Evolutionary conservation across 2,797 vertebrate species (phyloP).

Genomic region (Typhlichthys subterraneus): DNA sequence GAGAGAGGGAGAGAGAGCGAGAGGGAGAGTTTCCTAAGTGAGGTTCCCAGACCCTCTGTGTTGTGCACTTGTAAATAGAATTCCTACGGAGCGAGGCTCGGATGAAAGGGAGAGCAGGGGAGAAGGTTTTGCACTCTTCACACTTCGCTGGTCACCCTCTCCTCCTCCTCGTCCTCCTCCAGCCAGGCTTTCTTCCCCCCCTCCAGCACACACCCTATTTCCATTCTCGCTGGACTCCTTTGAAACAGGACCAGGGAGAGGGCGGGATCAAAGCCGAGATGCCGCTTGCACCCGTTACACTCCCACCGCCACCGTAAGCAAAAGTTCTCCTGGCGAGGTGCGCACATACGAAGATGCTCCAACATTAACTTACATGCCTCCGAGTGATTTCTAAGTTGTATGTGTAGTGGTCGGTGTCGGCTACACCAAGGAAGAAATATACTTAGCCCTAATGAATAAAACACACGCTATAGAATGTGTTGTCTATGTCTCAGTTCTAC

Average conservation of each 20-base stretch:
- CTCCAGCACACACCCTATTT: slow-evolving; percentile 56
- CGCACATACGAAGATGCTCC: too few relatives aligned
- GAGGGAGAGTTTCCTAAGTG: background rate
- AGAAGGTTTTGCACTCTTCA: slow-evolving; percentile 86
- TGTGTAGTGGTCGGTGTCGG: too few relatives aligned
- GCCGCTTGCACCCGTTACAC: slow-evolving; percentile 40
- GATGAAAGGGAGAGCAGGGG: slow-evolving; percentile 69
- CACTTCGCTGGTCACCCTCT: slow-evolving; percentile 84
- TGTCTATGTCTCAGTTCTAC: too few relatives aligned
- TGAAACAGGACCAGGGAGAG: slow-evolving; percentile 87
- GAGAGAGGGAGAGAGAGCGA: background rate
- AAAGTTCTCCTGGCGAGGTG: too few relatives aligned
- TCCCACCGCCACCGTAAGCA: background rate
- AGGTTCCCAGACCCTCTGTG: background rate
- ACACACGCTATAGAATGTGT: too few relatives aligned
- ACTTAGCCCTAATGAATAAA: too few relatives aligned
- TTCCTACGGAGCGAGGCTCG: slow-evolving; percentile 70
- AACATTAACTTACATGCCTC: too few relatives aligned
- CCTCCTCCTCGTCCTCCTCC: slow-evolving; percentile 50
- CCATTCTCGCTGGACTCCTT: slow-evolving; percentile 79
- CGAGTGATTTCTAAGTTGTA: too few relatives aligned
- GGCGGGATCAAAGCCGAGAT: slow-evolving; percentile 88
- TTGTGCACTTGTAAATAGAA: slow-evolving; percentile 68
- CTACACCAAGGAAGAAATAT: too few relatives aligned
- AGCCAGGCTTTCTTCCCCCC: slow-evolving; percentile 64